Conservation (phyloP, 1,140 invertebrate species). For the Aphidius ervi region DNA sequence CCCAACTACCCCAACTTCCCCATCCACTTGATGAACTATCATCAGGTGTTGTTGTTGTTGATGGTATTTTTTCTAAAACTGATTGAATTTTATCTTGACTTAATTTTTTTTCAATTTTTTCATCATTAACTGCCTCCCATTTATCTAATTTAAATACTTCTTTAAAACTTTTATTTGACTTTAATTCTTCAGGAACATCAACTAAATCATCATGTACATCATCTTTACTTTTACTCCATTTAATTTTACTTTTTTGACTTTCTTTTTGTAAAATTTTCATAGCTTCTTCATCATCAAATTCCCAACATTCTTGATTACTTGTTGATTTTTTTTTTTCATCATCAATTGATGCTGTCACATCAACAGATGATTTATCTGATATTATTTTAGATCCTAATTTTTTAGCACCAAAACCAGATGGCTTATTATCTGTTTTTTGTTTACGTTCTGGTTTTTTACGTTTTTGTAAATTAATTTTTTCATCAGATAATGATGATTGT, state of each 20-base stretch:
- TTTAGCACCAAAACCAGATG: constrained; percentile 27
- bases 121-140: constrained; percentile 40
- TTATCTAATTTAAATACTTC: constrained; percentile 46
- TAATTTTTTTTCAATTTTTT: constrained; percentile 35
- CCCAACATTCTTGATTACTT: constrained; percentile 26
- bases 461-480: neutral
- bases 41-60: constrained; percentile 21
- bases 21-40: constrained; percentile 41
- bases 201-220: constrained; percentile 27
- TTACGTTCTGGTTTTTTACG: constrained; percentile 13
- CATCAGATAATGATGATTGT: constrained; percentile 7
- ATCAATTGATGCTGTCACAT: constrained; percentile 19
- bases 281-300: constrained; percentile 24
- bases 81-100: constrained; percentile 35
- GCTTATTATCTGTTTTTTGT: constrained; percentile 19
- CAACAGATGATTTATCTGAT: constrained; percentile 16
- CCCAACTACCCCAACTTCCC: constrained; percentile 64
- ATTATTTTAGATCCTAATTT: constrained; percentile 31
- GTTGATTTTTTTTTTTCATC: constrained; percentile 12
- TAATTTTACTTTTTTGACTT: constrained; percentile 3
- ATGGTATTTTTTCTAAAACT: constrained; percentile 22
- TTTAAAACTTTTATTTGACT: constrained; percentile 48
- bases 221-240: constrained; percentile 16
- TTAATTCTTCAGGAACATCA: constrained; percentile 45
- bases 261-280: constrained; percentile 19